phyloP scores from a whole-genome alignment of 1,140 invertebrate species.

The Leptinotarsa texana region DNA sequence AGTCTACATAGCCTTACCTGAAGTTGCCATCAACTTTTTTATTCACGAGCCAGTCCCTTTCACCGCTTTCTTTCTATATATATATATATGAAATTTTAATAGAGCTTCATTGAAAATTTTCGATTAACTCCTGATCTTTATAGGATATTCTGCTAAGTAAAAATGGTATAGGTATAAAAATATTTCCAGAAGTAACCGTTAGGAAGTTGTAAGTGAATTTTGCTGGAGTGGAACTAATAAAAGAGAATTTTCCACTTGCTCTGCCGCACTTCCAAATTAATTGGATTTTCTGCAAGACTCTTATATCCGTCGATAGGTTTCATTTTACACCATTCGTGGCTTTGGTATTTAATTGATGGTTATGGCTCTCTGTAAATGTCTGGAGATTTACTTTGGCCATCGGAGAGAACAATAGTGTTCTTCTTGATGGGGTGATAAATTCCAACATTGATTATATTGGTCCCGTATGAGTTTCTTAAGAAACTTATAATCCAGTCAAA shows the following conservation, averaged over 20 bases:
- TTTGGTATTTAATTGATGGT: conserved; percentile 1
- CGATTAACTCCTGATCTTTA: conserved; percentile 1
- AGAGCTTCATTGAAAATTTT: neutral
- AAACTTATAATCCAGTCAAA: no score
- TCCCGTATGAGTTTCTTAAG: no score
- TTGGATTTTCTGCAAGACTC: neutral
- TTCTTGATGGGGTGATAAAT: no score
- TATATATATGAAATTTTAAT: conserved; percentile 9
- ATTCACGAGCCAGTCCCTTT: neutral
- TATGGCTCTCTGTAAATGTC: no score
- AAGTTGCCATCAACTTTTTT: neutral
- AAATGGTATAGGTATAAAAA: neutral
- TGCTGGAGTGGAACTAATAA: conserved; percentile 1
- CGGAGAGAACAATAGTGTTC: no score
- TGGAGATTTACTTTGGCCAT: no score
- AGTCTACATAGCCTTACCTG: no score
- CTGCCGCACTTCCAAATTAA: neutral
- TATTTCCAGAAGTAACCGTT: neutral
- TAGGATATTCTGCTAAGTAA: neutral
- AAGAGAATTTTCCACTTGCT: conserved; percentile 3
- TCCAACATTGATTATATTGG: no score
- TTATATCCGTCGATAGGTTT: neutral
- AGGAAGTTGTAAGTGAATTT: conserved; percentile 8
- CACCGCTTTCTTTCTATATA: neutral
- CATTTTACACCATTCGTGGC: neutral